These are phyloP conservation scores for Coelopa pilipes DNA, from an alignment of 2,888 invertebrate species.

Conservation along the genomic window DNA sequence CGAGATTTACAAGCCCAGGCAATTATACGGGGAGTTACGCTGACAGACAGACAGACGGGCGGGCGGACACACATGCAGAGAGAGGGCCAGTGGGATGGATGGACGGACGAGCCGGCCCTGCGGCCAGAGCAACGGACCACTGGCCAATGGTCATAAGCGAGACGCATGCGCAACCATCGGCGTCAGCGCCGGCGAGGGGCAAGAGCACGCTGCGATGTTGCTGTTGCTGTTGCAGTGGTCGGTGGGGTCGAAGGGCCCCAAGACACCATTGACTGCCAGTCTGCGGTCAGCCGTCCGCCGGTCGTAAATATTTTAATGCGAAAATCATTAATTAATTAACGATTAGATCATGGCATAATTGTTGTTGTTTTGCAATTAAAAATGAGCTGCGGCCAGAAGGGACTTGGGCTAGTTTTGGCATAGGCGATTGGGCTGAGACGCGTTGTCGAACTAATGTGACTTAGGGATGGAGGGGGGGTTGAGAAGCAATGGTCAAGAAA, in stretches of 20 bases:
- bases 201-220: not conserved
- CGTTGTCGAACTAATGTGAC: too few species aligned
- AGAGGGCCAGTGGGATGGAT: not conserved
- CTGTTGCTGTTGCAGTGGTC: too few species aligned
- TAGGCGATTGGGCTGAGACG: too few species aligned
- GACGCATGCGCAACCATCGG: not conserved
- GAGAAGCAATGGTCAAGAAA: too few species aligned
- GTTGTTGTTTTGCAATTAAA: not conserved
- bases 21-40: not conserved
- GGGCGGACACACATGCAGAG: not conserved
- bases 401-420: too few species aligned
- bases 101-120: constrained; percentile 9
- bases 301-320: not conserved
- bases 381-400: too few species aligned
- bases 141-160: not conserved
- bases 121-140: constrained; percentile 14
- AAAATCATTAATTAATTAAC: constrained; percentile 5
- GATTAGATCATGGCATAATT: not conserved
- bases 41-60: not conserved
- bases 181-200: too few species aligned
- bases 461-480: too few species aligned
- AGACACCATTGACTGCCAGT: not conserved
- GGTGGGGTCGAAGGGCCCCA: not conserved
- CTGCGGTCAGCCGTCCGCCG: not conserved
- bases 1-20: not conserved